Evolutionary conservation across 2,113 vertebrate species (phyloP), one percentile per base, ranked within the genome.

Genomic region (Oryzias melastigma): DNA sequence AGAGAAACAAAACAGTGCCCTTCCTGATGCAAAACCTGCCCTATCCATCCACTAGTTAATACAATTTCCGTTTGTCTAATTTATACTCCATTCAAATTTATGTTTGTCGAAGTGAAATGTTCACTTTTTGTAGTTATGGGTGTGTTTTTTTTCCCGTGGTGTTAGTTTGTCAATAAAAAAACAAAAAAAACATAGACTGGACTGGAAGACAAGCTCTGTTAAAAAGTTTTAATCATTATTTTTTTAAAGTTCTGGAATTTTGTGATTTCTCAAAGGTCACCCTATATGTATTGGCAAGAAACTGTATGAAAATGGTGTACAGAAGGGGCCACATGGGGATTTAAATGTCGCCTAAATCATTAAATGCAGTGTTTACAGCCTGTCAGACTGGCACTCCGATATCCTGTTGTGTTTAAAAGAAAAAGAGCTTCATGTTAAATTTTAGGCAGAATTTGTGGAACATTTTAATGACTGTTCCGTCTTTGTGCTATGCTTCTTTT

Each of bases 331-430:
- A 52, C 44, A 41, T 52, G 62, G 71, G 54, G 40, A 54, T 44
- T 43, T 29, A 63, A 59, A 68, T 24, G 25, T 49, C 0, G 27
- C 64, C 73, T 80, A 62, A 68, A 62, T 35, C 27, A 35, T 35
- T 44, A 73, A 73, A n/a, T 44, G 47, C 62, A 73, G 64, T 60
- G 76, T 85, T 87, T 82, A 87, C 82, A 84, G 80, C 75, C 70
- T 68, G 53, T 74, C 25, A 63, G 59, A 77, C 42, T 68, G 71
- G 52, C 63, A 8, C 35, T 35, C 67, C 55, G 57, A 52, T 49
- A 58, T 46, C 35, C 53, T 25, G 56, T 58, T 60, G 13, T 73
- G 27, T 78, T 40, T 7, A 15, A 40, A 60, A 57, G 40, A 55
- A 50, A 55, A 55, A 17, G 14, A 19, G 4, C 47, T 41, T 62